Base-by-base conservation (phyloP, 2,797 vertebrate species). In the Psittacula derbiana region DNA sequence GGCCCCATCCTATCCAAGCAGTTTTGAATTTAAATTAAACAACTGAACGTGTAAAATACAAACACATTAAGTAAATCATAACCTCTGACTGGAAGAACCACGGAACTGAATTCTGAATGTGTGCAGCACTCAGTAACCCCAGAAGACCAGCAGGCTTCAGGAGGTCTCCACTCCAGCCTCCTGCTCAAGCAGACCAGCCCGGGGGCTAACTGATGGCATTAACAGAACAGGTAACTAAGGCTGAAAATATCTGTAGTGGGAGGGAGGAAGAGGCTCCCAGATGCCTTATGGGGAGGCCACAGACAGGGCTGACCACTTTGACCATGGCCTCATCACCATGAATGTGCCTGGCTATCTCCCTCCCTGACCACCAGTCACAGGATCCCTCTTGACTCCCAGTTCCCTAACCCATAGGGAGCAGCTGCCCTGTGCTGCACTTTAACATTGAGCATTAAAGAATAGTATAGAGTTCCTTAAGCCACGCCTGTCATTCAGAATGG, bases 381-480 rank as follows among this genome's bases (percentile, higher is more conserved):
- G 30, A 55, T 11, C 4, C 8, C 24, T 12, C 53, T 60, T 1
- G 2, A 53, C 57, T 75, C 40, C 41, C 33, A 72, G 72, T 30
- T 40, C 18, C 33, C 33, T 11, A 10, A 36, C 28, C 44, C 52
- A 47, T 21, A 20, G 21, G 25, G 31, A 88, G 64, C 44, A 88
- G 33, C 33, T 5, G 1, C 46, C 20, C 14, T 0, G 0, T 0
- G 0, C 6, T 53, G 78, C 5, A 2, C 61, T 18, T 19, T 60
- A 53, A 83, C 47, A 55, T n/a, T 49, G 33, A 83, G 60, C 19
- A 16, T 0, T 71, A 61, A 78, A 62, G 28, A 89, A 67, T 24
- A 38, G 3, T n/a, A 44, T 2, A 73, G 20, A 58, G 6, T 70
- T 90, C 46, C 38, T 71, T 31, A 71, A 74, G 70, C 31, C 33